Evolutionary conservation across 2,888 invertebrate genomes (phyloP), one percentile per base, ranked within the genome.

Genomic region (Tachina grossa): DNA sequence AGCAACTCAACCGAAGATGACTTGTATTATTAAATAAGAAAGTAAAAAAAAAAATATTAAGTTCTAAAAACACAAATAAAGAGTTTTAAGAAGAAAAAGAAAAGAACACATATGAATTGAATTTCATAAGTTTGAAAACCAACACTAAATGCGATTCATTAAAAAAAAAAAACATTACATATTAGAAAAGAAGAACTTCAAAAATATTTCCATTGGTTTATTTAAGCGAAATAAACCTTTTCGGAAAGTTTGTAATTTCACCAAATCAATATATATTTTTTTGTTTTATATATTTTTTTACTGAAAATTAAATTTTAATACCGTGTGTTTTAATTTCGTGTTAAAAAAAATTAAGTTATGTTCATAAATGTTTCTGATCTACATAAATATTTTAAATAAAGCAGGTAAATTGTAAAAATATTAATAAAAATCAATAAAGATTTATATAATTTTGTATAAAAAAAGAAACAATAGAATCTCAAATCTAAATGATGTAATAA

Each of bases 1-100:
- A 86, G 85, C 84, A 87, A 84, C 83, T 87, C 86, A 86, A 86
- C 86, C 86, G 82, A 87, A 87, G 86, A 88, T 83, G 87, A 87
- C 79, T 87, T 88, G 87, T 87, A 87, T 88, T 87, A 87, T 87
- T 87, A 88, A 84, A 78, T 83, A 87, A 80, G 65, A 57, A 63
- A 83, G 75, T 9, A 68, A 78, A 65, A 84, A 63, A n/a, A 74
- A 87, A 78, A 77, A 57, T 53, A 77, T 77, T 59, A 83, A 76
- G 49, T 72, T 59, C 71, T 74, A 71, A 16, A 78, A 68, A 75
- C 45, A 71, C 63, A 76, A 77, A 74, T 49, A 77, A n/a, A 66
- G 14, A 77, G 16, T 31, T 55, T 78, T 51, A 89, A 88, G 90
- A 86, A 69, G 47, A 41, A 31, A 31, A 39, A 39, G 39, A 63